Percentiles rank a stretch among this genome's conserved stretches.
These are phyloP conservation scores for Uropetala carovei DNA, from an alignment of 2,888 invertebrate species.

Conservation along the genomic window DNA sequence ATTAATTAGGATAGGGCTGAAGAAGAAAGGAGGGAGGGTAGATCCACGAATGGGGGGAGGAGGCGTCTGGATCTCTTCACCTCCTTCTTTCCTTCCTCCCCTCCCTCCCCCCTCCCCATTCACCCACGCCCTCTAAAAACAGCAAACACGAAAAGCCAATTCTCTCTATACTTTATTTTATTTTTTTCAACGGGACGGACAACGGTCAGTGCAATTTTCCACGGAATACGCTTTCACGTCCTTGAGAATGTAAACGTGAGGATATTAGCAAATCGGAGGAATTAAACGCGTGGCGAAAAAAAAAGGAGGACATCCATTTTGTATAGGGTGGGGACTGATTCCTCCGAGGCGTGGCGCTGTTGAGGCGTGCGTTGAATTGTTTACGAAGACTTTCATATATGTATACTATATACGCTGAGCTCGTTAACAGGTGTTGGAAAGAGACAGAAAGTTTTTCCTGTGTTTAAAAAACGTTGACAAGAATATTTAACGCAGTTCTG, in stretches of 20 bases:
- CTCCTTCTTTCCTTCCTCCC: no score
- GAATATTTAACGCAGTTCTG: no score
- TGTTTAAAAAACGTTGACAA: no score
- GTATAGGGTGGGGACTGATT: background rate
- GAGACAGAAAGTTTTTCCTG: no score
- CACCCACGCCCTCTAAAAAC: background rate
- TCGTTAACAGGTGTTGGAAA: no score
- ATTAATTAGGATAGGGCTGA: conserved; percentile 3
- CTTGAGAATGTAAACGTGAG: conserved; percentile 59
- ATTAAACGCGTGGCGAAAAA: conserved; percentile 18
- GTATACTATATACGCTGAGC: no score
- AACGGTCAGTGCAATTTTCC: conserved; percentile 12
- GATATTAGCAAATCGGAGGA: conserved; percentile 44
- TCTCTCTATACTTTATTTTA: background rate
- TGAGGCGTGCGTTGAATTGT: background rate
- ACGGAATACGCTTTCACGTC: conserved; percentile 43
- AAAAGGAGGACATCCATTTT: background rate
- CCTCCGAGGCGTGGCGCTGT: background rate
- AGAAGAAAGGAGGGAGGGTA: background rate
- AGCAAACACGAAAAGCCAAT: conserved; percentile 53
- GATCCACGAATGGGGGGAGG: no score
- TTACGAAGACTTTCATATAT: background rate
- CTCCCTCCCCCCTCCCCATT: background rate
- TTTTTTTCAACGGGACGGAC: background rate
- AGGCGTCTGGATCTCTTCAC: no score